phyloP scores from a whole-genome alignment of 2,113 vertebrate genomes.

The Etheostoma spectabile region DNA sequence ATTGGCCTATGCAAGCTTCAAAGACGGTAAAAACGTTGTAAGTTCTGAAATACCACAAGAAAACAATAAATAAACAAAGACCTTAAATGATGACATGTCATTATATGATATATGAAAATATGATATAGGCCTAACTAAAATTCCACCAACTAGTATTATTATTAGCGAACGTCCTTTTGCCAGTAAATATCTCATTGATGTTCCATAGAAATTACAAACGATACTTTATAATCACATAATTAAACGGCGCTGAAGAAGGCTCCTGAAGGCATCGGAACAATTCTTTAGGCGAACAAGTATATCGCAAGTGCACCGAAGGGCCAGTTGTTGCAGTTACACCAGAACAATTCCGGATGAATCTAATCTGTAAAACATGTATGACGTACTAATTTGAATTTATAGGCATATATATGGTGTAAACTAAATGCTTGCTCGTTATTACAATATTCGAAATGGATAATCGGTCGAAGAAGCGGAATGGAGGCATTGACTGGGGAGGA shows the following conservation, averaged over 20 bases:
- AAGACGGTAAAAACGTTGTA: background rate
- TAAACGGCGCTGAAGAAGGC: fast-evolving
- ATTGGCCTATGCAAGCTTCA: background rate
- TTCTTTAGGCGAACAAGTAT: slow-evolving; percentile 45
- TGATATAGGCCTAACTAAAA: background rate
- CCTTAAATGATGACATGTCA: background rate
- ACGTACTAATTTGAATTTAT: background rate
- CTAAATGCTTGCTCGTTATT: too few species aligned
- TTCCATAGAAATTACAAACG: background rate
- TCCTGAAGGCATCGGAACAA: slow-evolving; percentile 20
- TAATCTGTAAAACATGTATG: too few species aligned
- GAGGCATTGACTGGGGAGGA: slow-evolving; percentile 74
- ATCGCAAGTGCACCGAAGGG: background rate
- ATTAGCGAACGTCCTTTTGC: background rate
- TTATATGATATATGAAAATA: too few species aligned
- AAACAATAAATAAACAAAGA: background rate
- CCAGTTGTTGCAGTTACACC: slow-evolving; percentile 31
- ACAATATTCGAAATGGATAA: slow-evolving; percentile 39
- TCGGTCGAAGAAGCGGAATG: background rate
- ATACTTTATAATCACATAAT: too few species aligned
- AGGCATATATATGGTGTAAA: too few species aligned
- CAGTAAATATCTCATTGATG: background rate
- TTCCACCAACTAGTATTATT: background rate
- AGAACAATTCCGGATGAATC: fast-evolving
- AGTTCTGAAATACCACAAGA: background rate